These are phyloP conservation scores for Elanus axillaris DNA, from an alignment of 2,113 vertebrate genomes.

Conservation along the genomic window DNA sequence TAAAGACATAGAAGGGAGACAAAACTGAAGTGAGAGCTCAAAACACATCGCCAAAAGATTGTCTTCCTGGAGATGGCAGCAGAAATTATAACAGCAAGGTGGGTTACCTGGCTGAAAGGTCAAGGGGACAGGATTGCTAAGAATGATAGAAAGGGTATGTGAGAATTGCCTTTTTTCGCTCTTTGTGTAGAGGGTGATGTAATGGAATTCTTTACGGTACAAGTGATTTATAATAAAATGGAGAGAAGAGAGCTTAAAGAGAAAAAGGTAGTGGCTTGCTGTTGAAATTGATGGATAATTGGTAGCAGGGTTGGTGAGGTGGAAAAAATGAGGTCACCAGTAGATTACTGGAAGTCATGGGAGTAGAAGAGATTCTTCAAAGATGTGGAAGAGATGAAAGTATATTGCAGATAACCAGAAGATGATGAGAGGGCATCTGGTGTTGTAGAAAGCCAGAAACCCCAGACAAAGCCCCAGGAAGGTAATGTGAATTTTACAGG, in stretches of 20 bases:
- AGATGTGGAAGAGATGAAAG: not conserved
- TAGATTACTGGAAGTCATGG: not conserved
- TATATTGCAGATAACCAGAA: not conserved
- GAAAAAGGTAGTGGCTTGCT: not conserved
- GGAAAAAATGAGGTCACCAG: not conserved
- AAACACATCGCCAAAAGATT: accelerated
- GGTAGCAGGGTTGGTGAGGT: not conserved
- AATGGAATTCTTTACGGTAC: not conserved
- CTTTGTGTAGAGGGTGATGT: not conserved
- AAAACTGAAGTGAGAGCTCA: not conserved
- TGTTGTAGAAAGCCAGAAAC: not conserved
- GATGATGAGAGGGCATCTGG: not conserved
- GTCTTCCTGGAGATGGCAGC: not conserved
- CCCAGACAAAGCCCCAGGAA: not conserved
- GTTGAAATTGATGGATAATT: not conserved
- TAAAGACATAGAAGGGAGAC: not conserved
- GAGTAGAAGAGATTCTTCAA: not conserved
- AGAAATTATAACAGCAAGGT: not conserved
- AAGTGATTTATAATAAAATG: not conserved
- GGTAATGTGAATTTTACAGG: not conserved
- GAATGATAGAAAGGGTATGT: not conserved
- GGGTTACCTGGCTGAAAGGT: not conserved
- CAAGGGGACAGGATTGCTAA: not conserved
- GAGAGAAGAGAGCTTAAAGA: not conserved
- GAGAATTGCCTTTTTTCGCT: not conserved